Conservation (phyloP, 2,113 vertebrate genomes). For the Agapornis roseicollis region DNA sequence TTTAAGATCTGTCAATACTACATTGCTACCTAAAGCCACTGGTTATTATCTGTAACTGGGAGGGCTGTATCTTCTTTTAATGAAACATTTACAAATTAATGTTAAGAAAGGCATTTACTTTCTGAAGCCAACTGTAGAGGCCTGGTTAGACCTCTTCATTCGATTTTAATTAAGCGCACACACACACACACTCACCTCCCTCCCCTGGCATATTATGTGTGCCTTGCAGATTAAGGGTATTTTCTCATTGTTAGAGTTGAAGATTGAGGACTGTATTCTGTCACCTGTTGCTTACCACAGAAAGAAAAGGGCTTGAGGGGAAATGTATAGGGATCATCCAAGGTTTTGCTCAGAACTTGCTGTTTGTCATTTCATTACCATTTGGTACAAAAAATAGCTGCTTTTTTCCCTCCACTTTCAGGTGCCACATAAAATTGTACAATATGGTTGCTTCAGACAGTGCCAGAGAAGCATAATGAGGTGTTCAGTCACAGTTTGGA, state of each 20-base stretch:
- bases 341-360: neutral
- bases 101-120: neutral
- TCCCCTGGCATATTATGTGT: neutral
- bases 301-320: accelerated
- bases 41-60: neutral
- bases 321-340: neutral
- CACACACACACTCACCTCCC: too few relatives aligned
- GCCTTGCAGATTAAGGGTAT: neutral
- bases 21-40: neutral
- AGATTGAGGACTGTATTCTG: neutral
- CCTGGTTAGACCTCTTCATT: neutral
- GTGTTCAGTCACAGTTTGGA: constrained; percentile 59
- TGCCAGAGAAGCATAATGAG: constrained; percentile 49
- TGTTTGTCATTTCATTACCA: neutral
- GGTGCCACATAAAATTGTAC: constrained; percentile 36
- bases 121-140: neutral
- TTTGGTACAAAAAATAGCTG: neutral
- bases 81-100: neutral
- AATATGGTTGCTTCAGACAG: constrained; percentile 40
- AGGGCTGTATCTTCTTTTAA: neutral
- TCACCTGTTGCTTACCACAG: constrained; percentile 8
- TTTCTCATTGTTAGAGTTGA: neutral
- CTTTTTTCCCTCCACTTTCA: neutral
- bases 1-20: neutral
- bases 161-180: neutral